phyloP scores from a whole-genome alignment of 2,888 invertebrate genomes.

The Ypsolopha scabrella region DNA sequence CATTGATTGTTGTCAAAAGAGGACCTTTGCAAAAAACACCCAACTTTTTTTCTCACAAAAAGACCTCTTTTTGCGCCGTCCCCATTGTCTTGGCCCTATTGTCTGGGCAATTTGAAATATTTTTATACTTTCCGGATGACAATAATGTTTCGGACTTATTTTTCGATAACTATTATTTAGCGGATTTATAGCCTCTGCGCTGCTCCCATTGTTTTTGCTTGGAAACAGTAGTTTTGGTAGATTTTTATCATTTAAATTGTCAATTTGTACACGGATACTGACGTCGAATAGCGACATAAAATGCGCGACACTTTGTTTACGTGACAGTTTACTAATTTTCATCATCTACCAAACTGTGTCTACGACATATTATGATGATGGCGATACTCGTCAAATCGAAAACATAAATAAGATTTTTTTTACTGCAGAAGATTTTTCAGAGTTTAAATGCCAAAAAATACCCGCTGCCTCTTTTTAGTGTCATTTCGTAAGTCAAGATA shows the following conservation, averaged over 20 bases:
- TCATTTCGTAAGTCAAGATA: too few relatives aligned
- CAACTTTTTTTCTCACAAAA: constrained; percentile 31
- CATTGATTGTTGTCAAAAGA: constrained; percentile 54
- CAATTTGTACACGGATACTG: constrained; percentile 48
- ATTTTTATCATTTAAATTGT: constrained; percentile 35
- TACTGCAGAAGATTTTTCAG: too few relatives aligned
- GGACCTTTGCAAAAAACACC: constrained; percentile 51
- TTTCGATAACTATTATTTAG: constrained; percentile 66
- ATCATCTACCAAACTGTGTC: too few relatives aligned
- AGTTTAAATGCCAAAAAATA: too few relatives aligned
- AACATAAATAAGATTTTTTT: too few relatives aligned
- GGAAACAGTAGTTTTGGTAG: constrained; percentile 15
- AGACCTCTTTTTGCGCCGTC: constrained; percentile 55
- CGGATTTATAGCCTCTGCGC: constrained; percentile 47
- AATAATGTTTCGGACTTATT: constrained; percentile 62
- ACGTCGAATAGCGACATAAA: constrained; percentile 20
- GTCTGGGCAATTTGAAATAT: constrained; percentile 65
- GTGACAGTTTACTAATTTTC: constrained; percentile 22
- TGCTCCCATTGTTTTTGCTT: constrained; percentile 26
- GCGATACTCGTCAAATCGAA: too few relatives aligned
- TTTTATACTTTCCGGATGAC: constrained; percentile 67
- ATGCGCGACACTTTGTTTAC: constrained; percentile 14
- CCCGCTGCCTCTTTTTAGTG: too few relatives aligned
- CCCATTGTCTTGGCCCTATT: constrained; percentile 64
- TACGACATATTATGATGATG: too few relatives aligned